Percentiles rank a stretch among this genome's conserved stretches.
These are phyloP conservation scores for Dermatemys mawii DNA, from an alignment of 2,113 vertebrate species.

Conservation along the genomic window DNA sequence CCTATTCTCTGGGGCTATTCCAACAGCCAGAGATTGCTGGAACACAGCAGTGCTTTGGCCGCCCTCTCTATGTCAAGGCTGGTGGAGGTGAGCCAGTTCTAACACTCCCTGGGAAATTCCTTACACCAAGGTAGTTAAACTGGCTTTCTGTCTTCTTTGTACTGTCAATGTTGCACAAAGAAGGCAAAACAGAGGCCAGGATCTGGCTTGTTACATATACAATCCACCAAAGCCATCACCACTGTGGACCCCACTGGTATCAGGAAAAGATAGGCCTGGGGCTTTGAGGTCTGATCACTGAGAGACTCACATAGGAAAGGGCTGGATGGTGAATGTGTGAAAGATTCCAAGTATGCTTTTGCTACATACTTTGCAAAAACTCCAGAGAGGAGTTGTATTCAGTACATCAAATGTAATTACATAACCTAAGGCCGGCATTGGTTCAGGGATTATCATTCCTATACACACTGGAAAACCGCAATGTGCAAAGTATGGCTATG, in stretches of 20 bases:
- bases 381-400: not conserved
- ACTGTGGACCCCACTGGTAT: not conserved
- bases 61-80: not conserved
- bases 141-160: not conserved
- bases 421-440: rapidly evolving
- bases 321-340: not conserved
- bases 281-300: not conserved
- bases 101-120: not conserved
- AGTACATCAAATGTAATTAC: not conserved
- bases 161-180: not conserved
- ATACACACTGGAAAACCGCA: not conserved
- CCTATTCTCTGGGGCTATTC: not conserved
- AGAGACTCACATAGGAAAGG: not conserved
- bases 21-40: not conserved
- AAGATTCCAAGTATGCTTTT: not conserved
- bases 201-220: not conserved
- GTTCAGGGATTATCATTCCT: not conserved
- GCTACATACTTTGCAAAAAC: not conserved
- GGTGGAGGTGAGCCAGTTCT: not conserved
- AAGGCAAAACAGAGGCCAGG: not conserved
- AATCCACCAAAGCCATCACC: not conserved
- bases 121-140: not conserved
- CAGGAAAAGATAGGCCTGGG: not conserved
- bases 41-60: not conserved
- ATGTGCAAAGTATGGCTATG: not conserved